phyloP scores from a whole-genome alignment of 2,797 vertebrate genomes.

The Tympanoctomys barrerae region DNA sequence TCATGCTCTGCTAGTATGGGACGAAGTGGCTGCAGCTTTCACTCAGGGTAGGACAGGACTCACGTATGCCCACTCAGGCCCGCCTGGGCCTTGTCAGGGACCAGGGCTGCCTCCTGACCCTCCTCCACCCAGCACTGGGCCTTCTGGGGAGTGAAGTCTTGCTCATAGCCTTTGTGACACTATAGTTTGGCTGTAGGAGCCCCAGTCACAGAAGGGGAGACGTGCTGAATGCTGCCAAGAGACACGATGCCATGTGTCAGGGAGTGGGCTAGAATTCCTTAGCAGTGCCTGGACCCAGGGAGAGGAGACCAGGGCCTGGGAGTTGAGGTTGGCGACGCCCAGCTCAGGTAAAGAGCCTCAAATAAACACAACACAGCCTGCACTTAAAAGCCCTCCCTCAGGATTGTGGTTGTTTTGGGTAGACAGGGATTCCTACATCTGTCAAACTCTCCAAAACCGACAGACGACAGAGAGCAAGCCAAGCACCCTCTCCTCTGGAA shows the following conservation, averaged over 20 bases:
- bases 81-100: background rate
- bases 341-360: background rate
- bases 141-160: background rate
- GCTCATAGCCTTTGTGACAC: background rate
- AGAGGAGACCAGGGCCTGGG: background rate
- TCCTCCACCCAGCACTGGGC: background rate
- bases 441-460: background rate
- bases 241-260: background rate
- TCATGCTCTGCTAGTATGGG: background rate
- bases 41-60: background rate
- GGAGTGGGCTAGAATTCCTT: background rate
- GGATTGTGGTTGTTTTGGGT: background rate
- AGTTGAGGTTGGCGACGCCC: background rate
- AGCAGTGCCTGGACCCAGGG: no score
- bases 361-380: background rate
- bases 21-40: background rate
- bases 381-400: background rate
- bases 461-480: background rate
- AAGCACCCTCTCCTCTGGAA: background rate
- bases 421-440: background rate
- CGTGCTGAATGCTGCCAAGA: background rate
- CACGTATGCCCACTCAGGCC: background rate
- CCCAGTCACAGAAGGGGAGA: background rate
- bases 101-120: background rate
- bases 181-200: background rate